Evolutionary conservation across 2,113 vertebrate species (phyloP).

Genomic region (Baryphthengus martii): DNA sequence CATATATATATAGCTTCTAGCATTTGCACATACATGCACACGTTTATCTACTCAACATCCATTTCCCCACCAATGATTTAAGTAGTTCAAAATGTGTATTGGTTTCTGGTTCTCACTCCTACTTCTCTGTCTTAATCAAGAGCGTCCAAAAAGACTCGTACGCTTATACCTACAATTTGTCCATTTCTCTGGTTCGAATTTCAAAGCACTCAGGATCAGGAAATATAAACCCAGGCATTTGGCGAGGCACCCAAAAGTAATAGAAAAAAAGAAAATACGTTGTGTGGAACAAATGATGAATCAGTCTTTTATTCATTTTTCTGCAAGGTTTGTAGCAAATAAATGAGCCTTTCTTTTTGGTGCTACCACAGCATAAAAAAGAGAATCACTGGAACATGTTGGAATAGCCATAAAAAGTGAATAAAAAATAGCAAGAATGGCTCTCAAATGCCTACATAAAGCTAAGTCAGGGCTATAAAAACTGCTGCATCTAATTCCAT

Average conservation of each 20-base stretch:
- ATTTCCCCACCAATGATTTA: neutral
- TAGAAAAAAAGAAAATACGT: constrained; percentile 28
- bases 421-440: constrained; percentile 56
- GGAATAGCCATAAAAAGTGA: constrained; percentile 55
- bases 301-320: constrained; percentile 63
- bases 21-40: neutral
- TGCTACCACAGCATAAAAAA: constrained; percentile 68
- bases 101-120: neutral
- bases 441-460: constrained; percentile 57
- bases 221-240: constrained; percentile 22
- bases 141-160: neutral
- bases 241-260: constrained; percentile 24
- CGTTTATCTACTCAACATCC: neutral
- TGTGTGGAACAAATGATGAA: constrained; percentile 59
- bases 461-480: constrained; percentile 58
- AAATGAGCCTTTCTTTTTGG: constrained; percentile 55
- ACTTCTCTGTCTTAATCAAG: neutral
- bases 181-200: constrained; percentile 42
- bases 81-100: neutral
- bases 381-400: constrained; percentile 56
- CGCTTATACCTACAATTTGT: neutral
- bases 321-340: constrained; percentile 57
- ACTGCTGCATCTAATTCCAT: constrained; percentile 33
- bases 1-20: neutral
- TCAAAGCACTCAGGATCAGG: constrained; percentile 28